Evolutionary conservation across 1,140 invertebrate species (phyloP).

Genomic region (Globodera ellingtonae): DNA sequence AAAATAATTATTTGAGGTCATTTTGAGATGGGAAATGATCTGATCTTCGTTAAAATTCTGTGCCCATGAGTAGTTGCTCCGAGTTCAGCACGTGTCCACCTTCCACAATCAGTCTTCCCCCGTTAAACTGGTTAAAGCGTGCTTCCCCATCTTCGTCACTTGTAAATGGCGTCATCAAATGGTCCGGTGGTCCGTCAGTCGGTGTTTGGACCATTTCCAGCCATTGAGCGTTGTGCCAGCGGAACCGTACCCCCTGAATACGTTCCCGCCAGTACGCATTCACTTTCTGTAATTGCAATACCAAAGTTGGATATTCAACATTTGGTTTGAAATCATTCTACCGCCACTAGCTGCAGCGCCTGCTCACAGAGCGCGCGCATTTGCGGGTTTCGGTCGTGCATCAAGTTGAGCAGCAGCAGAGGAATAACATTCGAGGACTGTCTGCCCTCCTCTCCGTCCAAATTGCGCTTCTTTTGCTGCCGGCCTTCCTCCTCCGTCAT

Average conservation of each 20-base stretch:
- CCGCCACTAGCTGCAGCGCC: conserved; percentile 86
- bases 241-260: conserved; percentile 90
- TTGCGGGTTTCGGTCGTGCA: conserved; percentile 92
- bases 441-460: neutral
- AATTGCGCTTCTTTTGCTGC: neutral
- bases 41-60: conserved; percentile 20
- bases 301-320: conserved; percentile 39
- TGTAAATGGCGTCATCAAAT: neutral
- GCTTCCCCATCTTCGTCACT: conserved; percentile 26
- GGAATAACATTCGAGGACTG: conserved; percentile 2
- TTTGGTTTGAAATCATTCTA: conserved; percentile 60
- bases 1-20: no score
- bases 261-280: conserved; percentile 85
- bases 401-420: conserved; percentile 85
- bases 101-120: neutral
- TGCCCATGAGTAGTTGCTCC: conserved; percentile 33
- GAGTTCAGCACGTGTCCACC: conserved; percentile 26
- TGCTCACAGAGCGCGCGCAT: conserved; percentile 88
- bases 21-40: no score
- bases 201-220: conserved; percentile 81
- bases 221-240: conserved; percentile 96
- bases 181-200: conserved; percentile 6
- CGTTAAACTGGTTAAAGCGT: neutral
- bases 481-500: conserved; percentile 23
- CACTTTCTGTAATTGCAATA: conserved; percentile 70